Conservation (phyloP, 2,113 vertebrate genomes). For the Irena cyanogastra region DNA sequence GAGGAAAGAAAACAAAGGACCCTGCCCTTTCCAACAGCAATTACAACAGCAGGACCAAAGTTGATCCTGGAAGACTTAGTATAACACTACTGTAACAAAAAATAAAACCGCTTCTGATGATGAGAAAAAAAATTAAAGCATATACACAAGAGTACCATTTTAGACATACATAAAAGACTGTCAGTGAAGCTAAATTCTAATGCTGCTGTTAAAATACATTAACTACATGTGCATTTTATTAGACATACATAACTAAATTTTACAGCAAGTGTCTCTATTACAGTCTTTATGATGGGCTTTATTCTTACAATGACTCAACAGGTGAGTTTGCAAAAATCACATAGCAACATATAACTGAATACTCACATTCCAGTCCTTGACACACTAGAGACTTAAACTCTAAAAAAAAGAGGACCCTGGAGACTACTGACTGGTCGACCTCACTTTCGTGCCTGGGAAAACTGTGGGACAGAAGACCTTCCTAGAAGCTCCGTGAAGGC, state of each 20-base stretch:
- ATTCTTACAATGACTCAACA: neutral
- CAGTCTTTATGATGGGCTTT: neutral
- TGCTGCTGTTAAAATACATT: neutral
- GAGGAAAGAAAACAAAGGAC: neutral
- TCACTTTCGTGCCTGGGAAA: neutral
- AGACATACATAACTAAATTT: neutral
- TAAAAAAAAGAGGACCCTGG: neutral
- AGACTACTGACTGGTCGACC: neutral
- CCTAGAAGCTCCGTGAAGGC: neutral
- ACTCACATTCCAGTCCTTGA: neutral
- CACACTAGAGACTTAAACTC: neutral
- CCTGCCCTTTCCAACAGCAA: neutral
- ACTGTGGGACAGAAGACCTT: neutral
- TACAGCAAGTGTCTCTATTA: neutral
- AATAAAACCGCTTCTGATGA: neutral
- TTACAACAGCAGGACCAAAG: neutral
- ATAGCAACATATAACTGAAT: neutral
- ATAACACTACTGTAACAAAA: neutral
- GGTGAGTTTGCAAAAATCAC: neutral
- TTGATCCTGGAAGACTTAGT: neutral
- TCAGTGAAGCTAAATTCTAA: neutral
- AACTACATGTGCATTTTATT: neutral
- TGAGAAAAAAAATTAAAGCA: neutral
- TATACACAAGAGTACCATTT: neutral
- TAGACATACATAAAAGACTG: neutral